Base-by-base conservation (phyloP, 2,113 vertebrate species). In the Rhinoderma darwinii region DNA sequence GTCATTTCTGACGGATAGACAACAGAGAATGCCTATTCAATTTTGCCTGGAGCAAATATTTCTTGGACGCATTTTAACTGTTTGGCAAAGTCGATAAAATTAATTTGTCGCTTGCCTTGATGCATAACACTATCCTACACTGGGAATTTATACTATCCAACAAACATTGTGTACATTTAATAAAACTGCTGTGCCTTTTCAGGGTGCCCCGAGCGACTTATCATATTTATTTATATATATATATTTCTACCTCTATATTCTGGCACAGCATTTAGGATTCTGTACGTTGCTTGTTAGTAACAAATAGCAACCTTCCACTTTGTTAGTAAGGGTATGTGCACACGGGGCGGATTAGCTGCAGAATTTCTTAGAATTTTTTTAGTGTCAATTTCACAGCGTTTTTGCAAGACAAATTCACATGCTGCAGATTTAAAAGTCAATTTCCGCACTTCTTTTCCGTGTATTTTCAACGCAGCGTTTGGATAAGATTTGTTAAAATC, bases 1-100 rank as follows among this genome's bases (percentile, higher is more conserved):
- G 59, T 61, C 59, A 61, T 27, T 61, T 27, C n/a, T 61, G 59
- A 61, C 59, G 11, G 59, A 61, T 61, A 27, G 59, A 61, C 59
- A 61, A 25, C 59, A 61, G 59, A 61, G 59, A 9, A 61, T 27
- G 59, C 59, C 59, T 61, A 61, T 61, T 61, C n/a, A 61, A 61
- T 61, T 61, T 61, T 27, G 59, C 59, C 25, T 27, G 27, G 59
- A 61, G 59, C 59, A 61, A 61, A 61, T 61, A 61, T 61, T 61
- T 61, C 59, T 61, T 61, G 59, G 59, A 61, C n/a, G 59, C 59
- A 27, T 61, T 61, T 61, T 61, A 61, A 61, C 59, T 61, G 59
- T 61, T 61, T 61, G 25, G n/a, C 27, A 9, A 27, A 27, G 59
- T 27, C 10, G 25, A n/a, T 61, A 61, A 61, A 61, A 61, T 61